These are phyloP conservation scores for Phymanthus crucifer DNA, from an alignment of 92 coral and sea anemone genomes.

Conservation along the genomic window DNA sequence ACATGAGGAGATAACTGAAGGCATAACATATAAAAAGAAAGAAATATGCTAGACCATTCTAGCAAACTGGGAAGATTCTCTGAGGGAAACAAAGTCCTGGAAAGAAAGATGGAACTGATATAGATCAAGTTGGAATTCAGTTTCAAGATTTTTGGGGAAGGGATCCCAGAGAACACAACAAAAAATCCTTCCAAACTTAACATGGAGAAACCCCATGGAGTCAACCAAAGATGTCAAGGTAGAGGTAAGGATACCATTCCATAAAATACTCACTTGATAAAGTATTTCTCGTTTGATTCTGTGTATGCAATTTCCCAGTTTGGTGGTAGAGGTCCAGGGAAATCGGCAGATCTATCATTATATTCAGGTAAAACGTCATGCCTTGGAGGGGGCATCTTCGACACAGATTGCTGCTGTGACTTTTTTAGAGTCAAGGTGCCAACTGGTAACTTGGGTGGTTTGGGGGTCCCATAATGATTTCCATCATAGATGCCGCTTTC, in stretches of 20 bases:
- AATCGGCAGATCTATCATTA: conserved; percentile 48
- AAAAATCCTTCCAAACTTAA: no score
- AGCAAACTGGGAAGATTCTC: no score
- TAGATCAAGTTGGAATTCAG: no score
- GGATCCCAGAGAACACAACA: no score
- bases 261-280: conserved; percentile 81
- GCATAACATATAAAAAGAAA: neutral
- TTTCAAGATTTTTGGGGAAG: no score
- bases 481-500: conserved; percentile 94
- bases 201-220: no score
- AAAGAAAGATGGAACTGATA: no score
- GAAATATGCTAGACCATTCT: no score
- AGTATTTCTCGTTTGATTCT: conserved; percentile 87
- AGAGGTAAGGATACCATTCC: no score
- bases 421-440: conserved; percentile 25
- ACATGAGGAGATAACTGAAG: no score
- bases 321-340: conserved; percentile 77
- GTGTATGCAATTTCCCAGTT: conserved; percentile 98
- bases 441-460: conserved; percentile 76
- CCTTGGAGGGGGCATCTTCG: neutral
- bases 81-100: no score
- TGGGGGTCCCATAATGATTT: conserved; percentile 95
- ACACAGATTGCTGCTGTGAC: conserved; percentile 2
- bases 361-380: neutral
- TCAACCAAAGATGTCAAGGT: no score